Base-by-base conservation (phyloP, 2,113 vertebrate genomes). In the Dendropsophus ebraccatus region DNA sequence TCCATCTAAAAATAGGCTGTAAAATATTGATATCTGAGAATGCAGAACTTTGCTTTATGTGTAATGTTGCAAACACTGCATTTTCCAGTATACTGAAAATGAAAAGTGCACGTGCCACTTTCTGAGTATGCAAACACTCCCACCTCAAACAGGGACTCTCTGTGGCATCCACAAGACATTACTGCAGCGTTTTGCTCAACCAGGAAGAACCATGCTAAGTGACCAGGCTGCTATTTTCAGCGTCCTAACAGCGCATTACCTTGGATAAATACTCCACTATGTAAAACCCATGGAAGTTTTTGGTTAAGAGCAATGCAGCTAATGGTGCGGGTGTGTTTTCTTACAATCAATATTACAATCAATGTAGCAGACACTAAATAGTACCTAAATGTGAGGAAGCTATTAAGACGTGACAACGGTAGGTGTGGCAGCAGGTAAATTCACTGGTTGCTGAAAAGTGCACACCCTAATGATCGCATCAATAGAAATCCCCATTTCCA, bases 301-400 rank as follows among this genome's bases (percentile, higher is more conserved):
- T 94, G 92, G 92, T 94, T 93, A 92, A 81, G 86, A 91, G 90
- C 92, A 91, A 91, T 0, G 88, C 90, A 91, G 65, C 23, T 72
- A 47, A 13, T 19, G 5, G 4, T 6, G 21, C 56, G n/a, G 35
- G 65, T 69, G 7, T 72, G n/a, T 74, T 21, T 37, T 37, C 32
- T 23, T 81, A 86, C 67, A 81, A 81, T 81, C 67, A 81, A 73
- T 73, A n/a, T 80, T 73, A n/a, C 49, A 81, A 60, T 45, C 28
- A 37, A 74, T 41, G 77, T 74, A 81, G 77, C 50, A 35, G 77
- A 58, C 23, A 23, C 23, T 65, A 74, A 72, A 28, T 73, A 60
- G 69, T 49, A 80, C 2, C 21, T 45, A 86, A 81, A 81, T 5
- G 19, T 67, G 81, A 83, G 74, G 74, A 77, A 60, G 35, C 37